Evolutionary conservation across 1,140 invertebrate genomes (phyloP), one percentile per base, ranked within the genome.

Genomic region (Zaprionus camerounensis): DNA sequence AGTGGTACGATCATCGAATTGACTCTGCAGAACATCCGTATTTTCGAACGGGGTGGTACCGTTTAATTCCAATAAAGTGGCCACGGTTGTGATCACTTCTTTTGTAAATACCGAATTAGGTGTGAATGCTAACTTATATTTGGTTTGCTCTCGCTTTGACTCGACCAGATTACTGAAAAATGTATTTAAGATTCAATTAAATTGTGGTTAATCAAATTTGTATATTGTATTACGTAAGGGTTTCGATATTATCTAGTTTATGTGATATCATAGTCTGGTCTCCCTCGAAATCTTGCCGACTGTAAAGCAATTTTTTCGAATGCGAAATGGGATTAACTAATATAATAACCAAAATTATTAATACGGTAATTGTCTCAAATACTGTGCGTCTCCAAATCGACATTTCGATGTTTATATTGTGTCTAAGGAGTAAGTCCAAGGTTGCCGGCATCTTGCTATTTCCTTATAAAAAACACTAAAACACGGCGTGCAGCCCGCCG

Each of bases 1-100:
- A 13, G 71, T 91, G 5, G 67, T 91, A 6, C 82, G 72, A 7
- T 90, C 79, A 44, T 90, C 85, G 15, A 90, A 85, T 49, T 91
- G 82, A 59, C 80, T 67, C 59, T 80, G 58, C 38, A 90, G 15
- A 1, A 34, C 22, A 0, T 65, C 31, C 2, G 24, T 2, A 20
- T 13, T 26, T 0, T n/a, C 38, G 20, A 36, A 90, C 0, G 44
- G 51, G 1, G 71, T 11, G 0, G 86, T 69, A 0, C 20, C 49
- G 41, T 80, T 80, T n/a, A 90, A 49, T 7, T 82, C 79, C 56
- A 90, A 61, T 2, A 13, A 56, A 0, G 5, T 41, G 9, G 59
- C 74, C 13, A 90, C 85, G 0, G 13, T 13, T 12, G 26, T 6
- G n/a, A 58, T 26, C 2, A 90, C n/a, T 0, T 63, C 41, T 11